Evolutionary conservation across 2,888 invertebrate species (phyloP).

Genomic region (Philaethria dido): DNA sequence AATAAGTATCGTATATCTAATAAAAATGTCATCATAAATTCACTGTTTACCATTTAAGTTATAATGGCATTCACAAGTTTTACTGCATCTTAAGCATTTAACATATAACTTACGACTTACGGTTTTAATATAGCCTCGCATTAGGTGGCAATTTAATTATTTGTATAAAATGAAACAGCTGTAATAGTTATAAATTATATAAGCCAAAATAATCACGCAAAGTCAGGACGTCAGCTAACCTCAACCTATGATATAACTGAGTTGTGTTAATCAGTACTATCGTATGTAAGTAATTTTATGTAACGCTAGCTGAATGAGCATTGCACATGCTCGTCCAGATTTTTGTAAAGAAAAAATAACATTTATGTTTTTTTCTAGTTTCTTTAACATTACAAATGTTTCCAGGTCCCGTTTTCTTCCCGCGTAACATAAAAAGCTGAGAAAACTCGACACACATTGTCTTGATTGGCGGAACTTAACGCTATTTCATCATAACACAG

Average conservation of each 20-base stretch:
- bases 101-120: not conserved
- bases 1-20: not conserved
- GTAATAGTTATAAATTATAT: not conserved
- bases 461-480: too few relatives aligned
- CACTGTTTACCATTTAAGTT: slow-evolving; percentile 4
- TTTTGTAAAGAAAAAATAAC: too few relatives aligned
- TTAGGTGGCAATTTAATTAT: not conserved
- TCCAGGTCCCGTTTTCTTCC: too few relatives aligned
- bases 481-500: too few relatives aligned
- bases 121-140: not conserved
- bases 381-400: too few relatives aligned
- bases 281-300: not conserved
- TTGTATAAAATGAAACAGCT: not conserved
- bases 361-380: too few relatives aligned
- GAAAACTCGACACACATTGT: too few relatives aligned
- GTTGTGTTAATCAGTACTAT: not conserved
- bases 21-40: slow-evolving; percentile 16
- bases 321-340: too few relatives aligned
- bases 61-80: slow-evolving; percentile 1
- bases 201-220: not conserved
- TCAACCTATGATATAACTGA: not conserved
- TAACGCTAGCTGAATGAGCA: not conserved
- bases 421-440: too few relatives aligned
- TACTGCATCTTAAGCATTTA: not conserved
- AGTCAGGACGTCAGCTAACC: not conserved